Evolutionary conservation across 2,888 invertebrate genomes (phyloP).

Genomic region (Minunthozetes semirufus): DNA sequence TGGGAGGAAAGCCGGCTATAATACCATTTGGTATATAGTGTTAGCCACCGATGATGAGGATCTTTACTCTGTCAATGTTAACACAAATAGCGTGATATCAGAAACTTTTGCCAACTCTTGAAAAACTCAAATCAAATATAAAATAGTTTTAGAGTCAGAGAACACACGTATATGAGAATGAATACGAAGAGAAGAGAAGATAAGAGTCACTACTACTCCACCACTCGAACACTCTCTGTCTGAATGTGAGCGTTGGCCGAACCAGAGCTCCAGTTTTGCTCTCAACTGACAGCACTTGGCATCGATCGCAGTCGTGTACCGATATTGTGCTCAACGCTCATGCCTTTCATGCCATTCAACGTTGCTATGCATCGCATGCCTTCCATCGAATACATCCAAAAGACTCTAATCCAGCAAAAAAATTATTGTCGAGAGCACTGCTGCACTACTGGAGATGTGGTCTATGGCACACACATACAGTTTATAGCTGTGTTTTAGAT

Average conservation of each 20-base stretch:
- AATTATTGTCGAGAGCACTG: conserved; percentile 14
- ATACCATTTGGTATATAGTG: not conserved
- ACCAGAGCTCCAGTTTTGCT: not conserved
- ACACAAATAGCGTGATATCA: conserved; percentile 15
- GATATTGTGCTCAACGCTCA: conserved; percentile 20
- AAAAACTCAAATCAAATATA: conserved; percentile 9
- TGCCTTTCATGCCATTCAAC: conserved; percentile 23
- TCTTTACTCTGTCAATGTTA: not conserved
- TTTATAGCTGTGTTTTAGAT: not conserved
- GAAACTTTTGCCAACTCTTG: conserved; percentile 13
- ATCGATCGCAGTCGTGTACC: conserved; percentile 5
- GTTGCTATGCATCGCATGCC: conserved; percentile 26
- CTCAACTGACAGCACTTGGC: conserved; percentile 10
- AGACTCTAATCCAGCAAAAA: conserved; percentile 10
- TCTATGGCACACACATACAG: not conserved
- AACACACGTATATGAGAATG: not conserved
- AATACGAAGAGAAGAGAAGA: not conserved
- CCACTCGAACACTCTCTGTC: not conserved
- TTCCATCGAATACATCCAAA: conserved; percentile 13
- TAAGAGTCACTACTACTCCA: not conserved
- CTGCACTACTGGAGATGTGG: conserved; percentile 1
- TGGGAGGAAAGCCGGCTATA: not conserved
- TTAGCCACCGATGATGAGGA: not conserved
- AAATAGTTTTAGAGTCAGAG: not conserved
- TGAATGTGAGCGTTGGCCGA: not conserved